phyloP scores from a whole-genome alignment of 2,113 vertebrate species.

The Argyrosomus japonicus region DNA sequence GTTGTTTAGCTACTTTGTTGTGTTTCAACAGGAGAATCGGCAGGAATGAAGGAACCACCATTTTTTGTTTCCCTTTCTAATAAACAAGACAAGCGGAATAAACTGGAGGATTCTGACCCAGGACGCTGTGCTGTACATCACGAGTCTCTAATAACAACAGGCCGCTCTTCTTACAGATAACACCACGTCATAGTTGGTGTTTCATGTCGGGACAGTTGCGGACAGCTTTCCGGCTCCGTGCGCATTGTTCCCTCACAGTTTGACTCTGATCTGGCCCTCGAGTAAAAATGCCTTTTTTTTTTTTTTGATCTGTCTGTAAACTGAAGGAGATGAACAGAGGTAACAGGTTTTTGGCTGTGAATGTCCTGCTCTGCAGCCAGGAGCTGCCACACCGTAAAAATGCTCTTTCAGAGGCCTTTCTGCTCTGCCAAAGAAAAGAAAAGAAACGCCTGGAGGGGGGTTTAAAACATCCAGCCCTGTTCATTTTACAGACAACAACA shows the following conservation, averaged over 20 bases:
- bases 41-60: constrained; percentile 51
- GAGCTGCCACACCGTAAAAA: constrained; percentile 8
- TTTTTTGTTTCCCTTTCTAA: constrained; percentile 51
- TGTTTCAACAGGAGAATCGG: constrained; percentile 25
- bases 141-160: background rate
- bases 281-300: constrained; percentile 8
- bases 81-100: constrained; percentile 31
- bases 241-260: background rate
- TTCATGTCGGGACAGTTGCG: background rate
- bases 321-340: constrained; percentile 24
- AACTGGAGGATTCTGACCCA: background rate
- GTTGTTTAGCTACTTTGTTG: constrained; percentile 3
- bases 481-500: constrained; percentile 13
- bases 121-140: background rate
- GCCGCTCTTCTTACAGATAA: background rate
- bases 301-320: background rate
- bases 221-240: background rate
- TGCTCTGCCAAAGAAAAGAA: constrained; percentile 11
- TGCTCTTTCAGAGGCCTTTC: constrained; percentile 20
- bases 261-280: background rate
- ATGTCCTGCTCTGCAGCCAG: constrained; percentile 22
- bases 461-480: constrained; percentile 1
- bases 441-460: background rate
- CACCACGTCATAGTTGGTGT: constrained; percentile 12
- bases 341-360: constrained; percentile 32